Percentiles rank a stretch among this genome's conserved stretches.
These are phyloP conservation scores for Drosophila willistoni DNA, from an alignment of 1,140 invertebrate genomes.

Conservation along the genomic window DNA sequence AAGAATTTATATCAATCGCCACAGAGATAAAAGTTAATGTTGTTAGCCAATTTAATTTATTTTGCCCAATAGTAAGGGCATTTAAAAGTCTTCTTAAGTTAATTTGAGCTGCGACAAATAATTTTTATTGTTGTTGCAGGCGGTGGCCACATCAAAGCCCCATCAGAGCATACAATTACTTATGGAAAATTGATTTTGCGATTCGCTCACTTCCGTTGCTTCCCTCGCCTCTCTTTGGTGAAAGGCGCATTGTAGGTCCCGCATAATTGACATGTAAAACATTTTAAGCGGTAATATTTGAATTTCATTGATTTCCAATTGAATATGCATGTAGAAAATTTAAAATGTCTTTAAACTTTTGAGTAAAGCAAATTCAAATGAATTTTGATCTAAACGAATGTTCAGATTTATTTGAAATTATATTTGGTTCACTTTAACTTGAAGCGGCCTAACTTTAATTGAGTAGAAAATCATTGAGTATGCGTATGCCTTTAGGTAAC, in stretches of 20 bases:
- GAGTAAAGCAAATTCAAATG: not conserved
- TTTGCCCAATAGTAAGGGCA: not conserved
- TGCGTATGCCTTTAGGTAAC: not conserved
- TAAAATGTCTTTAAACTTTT: too few species aligned
- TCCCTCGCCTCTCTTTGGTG: not conserved
- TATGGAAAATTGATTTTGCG: conserved; percentile 28
- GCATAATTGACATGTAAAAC: conserved; percentile 10
- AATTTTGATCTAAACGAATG: not conserved
- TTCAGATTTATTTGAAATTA: not conserved
- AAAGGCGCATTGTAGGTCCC: not conserved
- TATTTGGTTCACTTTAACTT: not conserved
- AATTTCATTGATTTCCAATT: conserved; percentile 3
- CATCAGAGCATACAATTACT: conserved; percentile 20
- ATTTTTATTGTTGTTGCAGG: not conserved
- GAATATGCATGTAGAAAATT: too few species aligned
- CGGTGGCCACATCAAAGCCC: conserved; percentile 25
- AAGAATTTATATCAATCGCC: too few species aligned
- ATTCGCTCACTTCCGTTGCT: not conserved
- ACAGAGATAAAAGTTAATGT: too few species aligned
- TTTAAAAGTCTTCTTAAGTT: not conserved
- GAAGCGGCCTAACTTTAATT: conserved; percentile 2
- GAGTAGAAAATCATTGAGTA: conserved; percentile 7
- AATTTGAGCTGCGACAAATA: not conserved
- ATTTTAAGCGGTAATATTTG: not conserved
- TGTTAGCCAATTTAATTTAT: too few species aligned